Conservation (phyloP, 2,113 vertebrate genomes). For the Genyomyrus donnyi region DNA sequence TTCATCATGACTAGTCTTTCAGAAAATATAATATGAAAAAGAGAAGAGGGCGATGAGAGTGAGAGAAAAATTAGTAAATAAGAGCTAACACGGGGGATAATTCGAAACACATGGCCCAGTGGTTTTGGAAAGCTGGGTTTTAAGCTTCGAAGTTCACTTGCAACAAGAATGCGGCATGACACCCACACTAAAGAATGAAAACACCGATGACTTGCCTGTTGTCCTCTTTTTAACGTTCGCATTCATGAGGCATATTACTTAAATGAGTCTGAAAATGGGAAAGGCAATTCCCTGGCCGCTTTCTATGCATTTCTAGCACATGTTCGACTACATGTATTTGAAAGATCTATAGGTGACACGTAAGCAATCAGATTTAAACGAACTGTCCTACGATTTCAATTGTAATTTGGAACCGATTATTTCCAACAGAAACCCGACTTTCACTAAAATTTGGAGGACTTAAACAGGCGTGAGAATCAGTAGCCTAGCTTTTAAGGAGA, state of each 20-base stretch:
- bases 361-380: not conserved
- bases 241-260: not conserved
- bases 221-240: not conserved
- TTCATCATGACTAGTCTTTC: conserved; percentile 26
- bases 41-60: not conserved
- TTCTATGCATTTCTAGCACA: not conserved
- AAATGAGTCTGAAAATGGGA: not conserved
- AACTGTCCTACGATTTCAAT: not conserved
- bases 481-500: not conserved
- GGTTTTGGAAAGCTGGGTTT: conserved; percentile 27
- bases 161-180: conserved; percentile 26
- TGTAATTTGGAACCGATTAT: not conserved
- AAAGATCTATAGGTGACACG: not conserved
- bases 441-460: conserved; percentile 7
- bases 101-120: conserved; percentile 30
- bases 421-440: not conserved
- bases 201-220: conserved; percentile 17
- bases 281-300: not conserved
- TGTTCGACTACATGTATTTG: not conserved
- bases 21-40: conserved; percentile 2
- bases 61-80: conserved; percentile 23
- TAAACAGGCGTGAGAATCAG: conserved; percentile 11
- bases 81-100: conserved; percentile 24
- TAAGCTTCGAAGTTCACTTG: conserved; percentile 20
- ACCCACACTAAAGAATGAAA: conserved; percentile 26